Base-by-base conservation (phyloP, 2,888 invertebrate species). In the Lithophane semibrunnea region DNA sequence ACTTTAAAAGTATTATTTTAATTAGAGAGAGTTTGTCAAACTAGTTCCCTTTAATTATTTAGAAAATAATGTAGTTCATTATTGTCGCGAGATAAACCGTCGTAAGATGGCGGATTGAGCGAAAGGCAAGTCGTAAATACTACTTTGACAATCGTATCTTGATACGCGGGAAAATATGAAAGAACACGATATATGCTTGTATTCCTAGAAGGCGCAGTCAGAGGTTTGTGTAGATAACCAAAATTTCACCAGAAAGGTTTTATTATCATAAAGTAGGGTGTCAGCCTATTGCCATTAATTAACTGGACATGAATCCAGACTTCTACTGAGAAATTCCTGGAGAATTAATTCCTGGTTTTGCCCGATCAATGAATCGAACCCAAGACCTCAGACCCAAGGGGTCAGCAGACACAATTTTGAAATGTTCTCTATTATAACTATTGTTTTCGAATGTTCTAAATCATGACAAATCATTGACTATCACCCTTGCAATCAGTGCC, bases 11-110 rank as follows among this genome's bases (percentile, higher is more conserved):
- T 66, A 52, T 63, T 37, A 64, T 58, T 77, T 73, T 79, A 83
- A 72, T 80, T 61, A 73, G 77, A 77, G 80, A 85, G 77, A 83
- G 71, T 74, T 29, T 37, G 71, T n/a, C 56, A 68, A 77, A 77
- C 84, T 44, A 66, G 83, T 82, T 75, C 60, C 71, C 49, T 66
- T 71, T 80, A 79, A 82, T 74, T 72, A 60, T 74, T 61, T 8
- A 24, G 3, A 65, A 69, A 72, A 64, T 12, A 72, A 85, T 82
- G 54, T 77, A 68, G 77, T 72, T 65, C 37, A 60, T 74, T 72
- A 68, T 64, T 67, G 73, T 77, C 71, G 73, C 70, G 56, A 74
- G 73, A 77, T 74, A 69, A 77, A 47, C 44, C 24, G 44, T 44
- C 37, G 5, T 68, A 42, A 58, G 81, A 81, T 68, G 63, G 70